Percentiles rank a stretch among this genome's conserved stretches.
Conservation (phyloP, 2,797 vertebrate genomes). For the Ptychobarbus kaznakovi region DNA sequence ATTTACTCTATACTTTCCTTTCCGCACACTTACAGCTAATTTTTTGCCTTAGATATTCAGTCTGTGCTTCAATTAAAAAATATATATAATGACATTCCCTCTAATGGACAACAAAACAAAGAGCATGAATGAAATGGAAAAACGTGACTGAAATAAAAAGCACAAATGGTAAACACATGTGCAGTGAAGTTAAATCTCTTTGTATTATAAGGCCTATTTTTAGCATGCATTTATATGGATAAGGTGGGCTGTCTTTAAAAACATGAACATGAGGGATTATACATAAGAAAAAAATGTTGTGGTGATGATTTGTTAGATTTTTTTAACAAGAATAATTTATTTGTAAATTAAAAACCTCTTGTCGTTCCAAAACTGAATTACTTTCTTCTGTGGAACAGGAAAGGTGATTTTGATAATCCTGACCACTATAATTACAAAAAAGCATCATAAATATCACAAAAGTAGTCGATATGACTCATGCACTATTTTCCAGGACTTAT, state of each 20-base stretch:
- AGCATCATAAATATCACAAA: not conserved
- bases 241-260: not conserved
- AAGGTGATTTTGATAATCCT: not conserved
- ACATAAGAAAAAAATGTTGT: not conserved
- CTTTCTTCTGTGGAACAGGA: not conserved
- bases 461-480: not conserved
- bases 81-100: not conserved
- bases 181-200: not conserved
- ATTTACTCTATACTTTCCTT: constrained; percentile 4
- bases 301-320: constrained; percentile 1
- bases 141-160: not conserved
- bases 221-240: not conserved
- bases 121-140: not conserved
- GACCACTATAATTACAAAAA: not conserved
- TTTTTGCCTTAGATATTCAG: not conserved
- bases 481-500: not conserved
- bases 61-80: not conserved
- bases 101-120: constrained; percentile 2
- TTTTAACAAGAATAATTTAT: not conserved
- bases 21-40: not conserved
- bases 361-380: not conserved
- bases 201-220: constrained; percentile 2
- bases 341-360: not conserved
- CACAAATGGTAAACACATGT: not conserved
- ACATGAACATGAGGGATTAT: not conserved